phyloP scores from a whole-genome alignment of 2,888 invertebrate species.

The Apodemia zela region DNA sequence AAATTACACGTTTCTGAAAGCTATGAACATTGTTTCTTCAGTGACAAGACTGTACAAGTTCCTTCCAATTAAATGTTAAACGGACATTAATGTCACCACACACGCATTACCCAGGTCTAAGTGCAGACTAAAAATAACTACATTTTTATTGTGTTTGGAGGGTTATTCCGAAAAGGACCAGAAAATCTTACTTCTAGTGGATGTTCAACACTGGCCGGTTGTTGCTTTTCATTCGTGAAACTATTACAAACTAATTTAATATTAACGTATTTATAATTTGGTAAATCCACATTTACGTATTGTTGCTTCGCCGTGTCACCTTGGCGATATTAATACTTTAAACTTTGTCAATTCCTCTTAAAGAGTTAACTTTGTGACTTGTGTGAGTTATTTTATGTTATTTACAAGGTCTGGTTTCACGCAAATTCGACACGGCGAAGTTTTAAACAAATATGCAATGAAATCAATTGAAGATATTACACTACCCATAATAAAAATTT shows the following conservation, averaged over 20 bases:
- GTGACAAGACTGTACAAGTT: neutral
- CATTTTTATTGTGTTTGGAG: constrained; percentile 67
- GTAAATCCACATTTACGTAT: constrained; percentile 49
- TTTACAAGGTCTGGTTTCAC: constrained; percentile 45
- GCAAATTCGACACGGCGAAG: constrained; percentile 47
- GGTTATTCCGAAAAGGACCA: constrained; percentile 69
- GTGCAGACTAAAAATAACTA: constrained; percentile 63
- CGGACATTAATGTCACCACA: neutral
- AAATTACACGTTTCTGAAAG: too few species aligned
- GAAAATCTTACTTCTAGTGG: constrained; percentile 72
- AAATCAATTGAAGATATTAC: constrained; percentile 34
- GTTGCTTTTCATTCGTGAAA: constrained; percentile 58
- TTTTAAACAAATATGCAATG: constrained; percentile 37
- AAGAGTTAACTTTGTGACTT: constrained; percentile 56
- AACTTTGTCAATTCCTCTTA: constrained; percentile 37
- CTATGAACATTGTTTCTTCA: too few species aligned
- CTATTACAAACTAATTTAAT: constrained; percentile 54
- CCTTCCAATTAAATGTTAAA: neutral
- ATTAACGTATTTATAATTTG: constrained; percentile 47
- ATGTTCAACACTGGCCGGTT: constrained; percentile 75
- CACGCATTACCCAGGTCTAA: constrained; percentile 42
- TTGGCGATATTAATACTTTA: constrained; percentile 6
- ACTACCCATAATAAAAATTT: constrained; percentile 70
- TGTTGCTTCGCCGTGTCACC: constrained; percentile 34
- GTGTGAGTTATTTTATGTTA: constrained; percentile 41